These are phyloP conservation scores for Electrona antarctica DNA, from an alignment of 2,113 vertebrate species.

Conservation along the genomic window DNA sequence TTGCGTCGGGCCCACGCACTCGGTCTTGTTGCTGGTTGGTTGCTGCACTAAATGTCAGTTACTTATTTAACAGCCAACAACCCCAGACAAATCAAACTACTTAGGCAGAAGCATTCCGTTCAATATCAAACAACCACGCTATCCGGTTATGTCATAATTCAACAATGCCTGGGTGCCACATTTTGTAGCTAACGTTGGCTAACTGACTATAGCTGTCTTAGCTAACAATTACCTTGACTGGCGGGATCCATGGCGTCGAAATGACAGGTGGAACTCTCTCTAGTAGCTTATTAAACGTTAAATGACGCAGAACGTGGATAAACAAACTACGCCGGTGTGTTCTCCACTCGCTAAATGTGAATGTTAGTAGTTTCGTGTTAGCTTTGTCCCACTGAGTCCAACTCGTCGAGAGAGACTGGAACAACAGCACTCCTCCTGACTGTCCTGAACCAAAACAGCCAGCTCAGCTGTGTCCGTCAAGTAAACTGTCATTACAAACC, in stretches of 20 bases:
- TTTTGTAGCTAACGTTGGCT: neutral
- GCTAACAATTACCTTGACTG: slow-evolving; percentile 79
- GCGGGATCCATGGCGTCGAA: slow-evolving; percentile 77
- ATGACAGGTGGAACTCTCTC: neutral
- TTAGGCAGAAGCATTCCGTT: accelerated
- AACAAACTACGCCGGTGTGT: neutral
- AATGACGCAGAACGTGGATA: neutral
- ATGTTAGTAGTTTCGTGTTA: neutral
- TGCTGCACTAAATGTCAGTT: neutral
- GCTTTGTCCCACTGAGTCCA: slow-evolving; percentile 16
- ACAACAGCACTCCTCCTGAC: neutral
- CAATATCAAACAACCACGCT: neutral
- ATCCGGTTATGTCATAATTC: neutral
- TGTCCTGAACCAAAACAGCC: slow-evolving; percentile 40
- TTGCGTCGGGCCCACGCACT: slow-evolving; percentile 9
- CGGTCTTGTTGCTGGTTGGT: neutral
- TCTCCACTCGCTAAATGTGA: neutral
- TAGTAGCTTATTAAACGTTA: neutral
- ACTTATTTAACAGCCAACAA: neutral
- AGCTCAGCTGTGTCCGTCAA: slow-evolving; percentile 59
- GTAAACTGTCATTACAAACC: neutral
- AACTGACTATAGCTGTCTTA: slow-evolving; percentile 22
- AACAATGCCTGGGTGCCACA: neutral
- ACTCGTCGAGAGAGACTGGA: slow-evolving; percentile 12
- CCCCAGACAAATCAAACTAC: neutral